Base-by-base conservation (phyloP, 2,888 invertebrate genomes). In the Scaptomyza cyrtandrae region DNA sequence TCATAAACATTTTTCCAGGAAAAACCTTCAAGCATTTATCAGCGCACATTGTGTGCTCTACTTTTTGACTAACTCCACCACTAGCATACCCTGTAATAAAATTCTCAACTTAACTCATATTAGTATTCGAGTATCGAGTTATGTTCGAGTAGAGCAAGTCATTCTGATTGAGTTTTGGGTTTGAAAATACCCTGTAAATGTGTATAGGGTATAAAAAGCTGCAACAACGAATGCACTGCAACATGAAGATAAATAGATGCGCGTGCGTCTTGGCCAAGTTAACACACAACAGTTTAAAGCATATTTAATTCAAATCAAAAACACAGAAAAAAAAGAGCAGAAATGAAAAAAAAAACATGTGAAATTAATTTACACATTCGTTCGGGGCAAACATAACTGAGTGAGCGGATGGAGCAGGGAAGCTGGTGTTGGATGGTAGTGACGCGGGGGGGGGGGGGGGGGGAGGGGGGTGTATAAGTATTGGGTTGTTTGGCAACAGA, bases 321-420 rank as follows among this genome's bases (percentile, higher is more conserved):
- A 46, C 39, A 14, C 46, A 48, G 58, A 71, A 62, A 13, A 62
- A 13, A 44, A 52, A 59, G 69, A 62, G 44, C 64, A 39, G 16
- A 64, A n/a, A n/a, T n/a, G n/a, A 14, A 39, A 7, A 39, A 39
- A 7, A 39, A 39, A 78, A 71, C 89, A 89, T 89, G 90, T 89
- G 89, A 89, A 89, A 80, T 80, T 79, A 85, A 88, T 90, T 89
- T 74, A 82, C 77, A 88, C 80, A 68, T 80, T 78, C 58, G 3
- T 9, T 9, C 39, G 14, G 45, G 56, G 61, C 65, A 19, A 11
- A 13, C 39, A 19, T 45, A 9, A n/a, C 2, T 29, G 29, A 16
- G 4, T 9, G 3, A 4, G 10, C 14, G n/a, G 39, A 13, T 6
- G 19, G 2, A 29, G 6, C 29, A 1, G 29, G 29, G 27, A 19